phyloP scores from a whole-genome alignment of 2,113 vertebrate species.

The Boleophthalmus pectinirostris region DNA sequence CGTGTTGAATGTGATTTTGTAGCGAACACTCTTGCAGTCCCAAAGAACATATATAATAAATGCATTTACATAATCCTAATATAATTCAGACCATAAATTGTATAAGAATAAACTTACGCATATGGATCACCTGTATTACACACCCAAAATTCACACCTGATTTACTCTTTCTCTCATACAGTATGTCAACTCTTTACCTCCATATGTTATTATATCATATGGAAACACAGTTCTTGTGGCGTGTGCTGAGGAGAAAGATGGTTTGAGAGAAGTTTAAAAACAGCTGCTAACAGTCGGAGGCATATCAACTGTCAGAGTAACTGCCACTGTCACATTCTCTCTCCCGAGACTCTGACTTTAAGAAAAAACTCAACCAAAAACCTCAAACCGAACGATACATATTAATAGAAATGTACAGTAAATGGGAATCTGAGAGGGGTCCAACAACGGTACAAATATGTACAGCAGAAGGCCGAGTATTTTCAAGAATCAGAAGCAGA shows the following conservation, averaged over 20 bases:
- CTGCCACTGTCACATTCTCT: conserved; percentile 65
- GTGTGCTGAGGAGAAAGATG: conserved; percentile 19
- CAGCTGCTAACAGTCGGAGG: conserved; percentile 63
- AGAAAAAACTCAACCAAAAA: conserved; percentile 29
- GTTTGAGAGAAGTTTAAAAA: conserved; percentile 51
- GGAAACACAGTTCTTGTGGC: not conserved
- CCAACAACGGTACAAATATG: not conserved
- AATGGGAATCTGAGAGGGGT: conserved; percentile 13
- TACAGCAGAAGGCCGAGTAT: not conserved
- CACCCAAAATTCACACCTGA: not conserved
- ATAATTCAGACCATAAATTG: not conserved
- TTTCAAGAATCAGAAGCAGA: not conserved
- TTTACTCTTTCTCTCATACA: not conserved
- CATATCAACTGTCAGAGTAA: conserved; percentile 72
- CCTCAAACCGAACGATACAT: conserved; percentile 30
- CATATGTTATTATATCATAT: conserved; percentile 6
- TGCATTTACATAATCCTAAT: not conserved
- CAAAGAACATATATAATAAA: not conserved
- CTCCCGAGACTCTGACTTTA: conserved; percentile 60
- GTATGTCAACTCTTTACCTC: not conserved
- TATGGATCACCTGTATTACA: not conserved
- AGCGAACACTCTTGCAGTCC: too few relatives aligned
- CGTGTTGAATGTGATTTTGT: too few relatives aligned
- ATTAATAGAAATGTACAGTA: conserved; percentile 39
- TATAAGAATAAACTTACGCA: not conserved